Evolutionary conservation across 2,797 vertebrate genomes (phyloP).

Genomic region (Morus bassanus): DNA sequence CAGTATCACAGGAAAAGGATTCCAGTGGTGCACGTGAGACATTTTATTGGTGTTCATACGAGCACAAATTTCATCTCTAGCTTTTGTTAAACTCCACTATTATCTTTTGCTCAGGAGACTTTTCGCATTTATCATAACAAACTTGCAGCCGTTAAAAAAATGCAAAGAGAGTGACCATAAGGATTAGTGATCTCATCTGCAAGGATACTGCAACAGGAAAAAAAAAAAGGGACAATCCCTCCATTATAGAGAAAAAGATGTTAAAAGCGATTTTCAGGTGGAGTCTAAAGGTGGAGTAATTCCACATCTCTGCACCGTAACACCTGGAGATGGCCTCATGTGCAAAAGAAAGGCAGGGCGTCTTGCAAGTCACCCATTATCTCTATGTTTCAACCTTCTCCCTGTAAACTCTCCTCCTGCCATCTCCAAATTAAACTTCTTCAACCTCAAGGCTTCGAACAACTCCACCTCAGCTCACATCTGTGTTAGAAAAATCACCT

Average conservation of each 20-base stretch:
- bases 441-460: neutral
- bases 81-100: neutral
- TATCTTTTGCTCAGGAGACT: neutral
- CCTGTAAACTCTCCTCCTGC: neutral
- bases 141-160: neutral
- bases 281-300: neutral
- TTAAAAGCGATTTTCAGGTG: neutral
- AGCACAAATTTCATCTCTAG: neutral
- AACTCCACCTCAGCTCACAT: neutral
- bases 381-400: neutral
- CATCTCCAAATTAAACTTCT: neutral
- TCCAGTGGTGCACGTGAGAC: neutral
- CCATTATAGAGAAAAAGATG: neutral
- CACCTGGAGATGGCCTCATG: neutral
- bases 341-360: neutral
- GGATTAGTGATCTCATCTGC: neutral
- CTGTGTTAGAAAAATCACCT: neutral
- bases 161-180: neutral
- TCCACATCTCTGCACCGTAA: neutral
- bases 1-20: neutral
- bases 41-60: rapidly evolving
- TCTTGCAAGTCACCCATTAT: rapidly evolving
- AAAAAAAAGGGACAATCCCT: neutral
- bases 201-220: too few species aligned
- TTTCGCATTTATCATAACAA: neutral